Conservation (phyloP, 2,797 vertebrate genomes). For the Urophycis tenuis region DNA sequence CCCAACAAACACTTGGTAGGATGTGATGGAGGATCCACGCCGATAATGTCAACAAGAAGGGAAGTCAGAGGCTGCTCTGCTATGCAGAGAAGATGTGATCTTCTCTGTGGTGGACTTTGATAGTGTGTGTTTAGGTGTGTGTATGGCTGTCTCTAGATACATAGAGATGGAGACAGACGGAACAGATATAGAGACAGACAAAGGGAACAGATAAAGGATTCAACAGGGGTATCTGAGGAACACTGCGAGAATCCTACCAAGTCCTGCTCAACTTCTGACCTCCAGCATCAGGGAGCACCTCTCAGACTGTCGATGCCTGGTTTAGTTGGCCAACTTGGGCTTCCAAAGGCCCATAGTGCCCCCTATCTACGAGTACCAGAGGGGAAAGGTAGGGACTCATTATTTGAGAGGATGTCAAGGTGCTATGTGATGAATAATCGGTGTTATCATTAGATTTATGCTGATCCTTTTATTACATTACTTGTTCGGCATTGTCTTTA, state of each 20-base stretch:
- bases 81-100: slow-evolving; percentile 67
- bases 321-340: slow-evolving; percentile 34
- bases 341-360: slow-evolving; percentile 14
- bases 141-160: neutral
- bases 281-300: slow-evolving; percentile 20
- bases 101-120: slow-evolving; percentile 34
- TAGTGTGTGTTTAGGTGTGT: neutral
- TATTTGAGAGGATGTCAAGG: neutral
- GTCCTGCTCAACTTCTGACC: slow-evolving; percentile 44
- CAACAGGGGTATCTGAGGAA: slow-evolving; percentile 45
- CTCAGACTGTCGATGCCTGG: slow-evolving; percentile 15
- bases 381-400: neutral
- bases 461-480: neutral
- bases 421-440: neutral
- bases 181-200: neutral
- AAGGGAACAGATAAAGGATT: slow-evolving; percentile 13
- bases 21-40: neutral
- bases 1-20: neutral
- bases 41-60: slow-evolving; percentile 3
- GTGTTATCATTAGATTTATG: neutral
- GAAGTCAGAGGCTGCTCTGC: slow-evolving; percentile 54
- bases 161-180: too few species aligned
- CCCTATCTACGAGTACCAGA: neutral
- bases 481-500: neutral
- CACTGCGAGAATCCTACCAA: too few species aligned